These are phyloP conservation scores for Trissolcus basalis DNA, from an alignment of 1,140 invertebrate genomes.

Conservation along the genomic window DNA sequence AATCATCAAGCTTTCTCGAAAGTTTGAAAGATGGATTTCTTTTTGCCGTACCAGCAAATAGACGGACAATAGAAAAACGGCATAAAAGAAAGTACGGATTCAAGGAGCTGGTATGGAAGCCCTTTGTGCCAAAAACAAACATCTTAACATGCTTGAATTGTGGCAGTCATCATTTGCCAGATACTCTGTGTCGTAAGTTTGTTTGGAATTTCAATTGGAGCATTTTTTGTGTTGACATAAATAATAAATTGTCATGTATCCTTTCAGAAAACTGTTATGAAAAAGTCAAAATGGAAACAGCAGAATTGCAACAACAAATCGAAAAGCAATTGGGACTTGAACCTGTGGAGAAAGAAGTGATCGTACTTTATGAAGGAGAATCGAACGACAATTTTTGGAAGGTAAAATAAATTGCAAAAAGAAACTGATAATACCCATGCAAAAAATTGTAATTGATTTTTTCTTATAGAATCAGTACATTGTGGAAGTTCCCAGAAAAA, in stretches of 20 bases:
- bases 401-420: too few relatives aligned
- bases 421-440: too few relatives aligned
- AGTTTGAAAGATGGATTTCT: slow-evolving; percentile 85
- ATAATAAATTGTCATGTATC: slow-evolving; percentile 13
- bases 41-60: slow-evolving; percentile 87
- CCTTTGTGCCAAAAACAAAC: slow-evolving; percentile 83
- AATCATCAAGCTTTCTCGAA: slow-evolving; percentile 71
- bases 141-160: slow-evolving; percentile 85
- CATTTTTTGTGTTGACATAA: too few relatives aligned
- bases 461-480: slow-evolving; percentile 79
- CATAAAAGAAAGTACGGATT: slow-evolving; percentile 83
- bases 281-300: slow-evolving; percentile 86
- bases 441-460: too few relatives aligned
- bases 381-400: slow-evolving; percentile 78
- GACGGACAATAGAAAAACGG: slow-evolving; percentile 85
- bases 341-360: slow-evolving; percentile 88
- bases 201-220: too few relatives aligned
- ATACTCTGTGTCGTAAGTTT: slow-evolving; percentile 87
- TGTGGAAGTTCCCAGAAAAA: slow-evolving; percentile 84
- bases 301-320: slow-evolving; percentile 85
- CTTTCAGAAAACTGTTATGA: slow-evolving; percentile 84
- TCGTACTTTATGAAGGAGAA: slow-evolving; percentile 90
- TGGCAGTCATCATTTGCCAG: slow-evolving; percentile 86
- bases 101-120: slow-evolving; percentile 81
- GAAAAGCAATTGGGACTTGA: slow-evolving; percentile 81